Percentiles rank a stretch among this genome's conserved stretches.
Evolutionary conservation across 2,113 vertebrate species (phyloP).

Genomic region (Stomatorhinus ivindoensis): DNA sequence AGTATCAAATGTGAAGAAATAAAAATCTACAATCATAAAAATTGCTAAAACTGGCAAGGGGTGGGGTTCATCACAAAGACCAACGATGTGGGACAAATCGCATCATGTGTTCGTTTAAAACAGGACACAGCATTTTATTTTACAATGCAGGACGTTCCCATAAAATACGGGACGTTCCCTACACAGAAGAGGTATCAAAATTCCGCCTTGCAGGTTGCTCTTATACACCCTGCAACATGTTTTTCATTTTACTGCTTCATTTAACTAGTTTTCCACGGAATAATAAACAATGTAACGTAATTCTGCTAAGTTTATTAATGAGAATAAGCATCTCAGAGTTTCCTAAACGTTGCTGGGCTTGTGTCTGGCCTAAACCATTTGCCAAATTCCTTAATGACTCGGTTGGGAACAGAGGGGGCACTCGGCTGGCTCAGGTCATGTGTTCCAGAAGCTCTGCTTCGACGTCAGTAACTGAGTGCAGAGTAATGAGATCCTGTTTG

Average conservation of each 20-base stretch:
- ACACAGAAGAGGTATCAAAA: background rate
- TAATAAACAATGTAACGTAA: background rate
- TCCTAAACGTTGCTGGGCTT: constrained; percentile 38
- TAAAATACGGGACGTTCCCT: background rate
- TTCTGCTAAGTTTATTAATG: background rate
- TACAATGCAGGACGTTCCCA: background rate
- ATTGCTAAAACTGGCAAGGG: background rate
- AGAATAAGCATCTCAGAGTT: constrained; percentile 15
- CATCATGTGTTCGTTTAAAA: background rate
- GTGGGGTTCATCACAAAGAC: background rate
- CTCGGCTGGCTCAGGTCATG: background rate
- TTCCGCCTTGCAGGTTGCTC: background rate
- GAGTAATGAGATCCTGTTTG: background rate
- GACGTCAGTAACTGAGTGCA: background rate
- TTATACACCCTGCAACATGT: background rate
- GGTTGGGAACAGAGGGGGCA: background rate
- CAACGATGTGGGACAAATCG: background rate
- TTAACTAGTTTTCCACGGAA: background rate
- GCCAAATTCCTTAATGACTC: background rate
- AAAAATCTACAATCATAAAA: background rate
- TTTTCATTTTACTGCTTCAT: background rate
- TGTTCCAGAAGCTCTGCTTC: background rate
- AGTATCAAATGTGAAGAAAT: background rate
- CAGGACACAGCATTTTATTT: background rate
- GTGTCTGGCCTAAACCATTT: background rate